Evolutionary conservation across 2,113 vertebrate genomes (phyloP), one percentile per base, ranked within the genome.

Genomic region (Machaerirhynchus nigripectus): DNA sequence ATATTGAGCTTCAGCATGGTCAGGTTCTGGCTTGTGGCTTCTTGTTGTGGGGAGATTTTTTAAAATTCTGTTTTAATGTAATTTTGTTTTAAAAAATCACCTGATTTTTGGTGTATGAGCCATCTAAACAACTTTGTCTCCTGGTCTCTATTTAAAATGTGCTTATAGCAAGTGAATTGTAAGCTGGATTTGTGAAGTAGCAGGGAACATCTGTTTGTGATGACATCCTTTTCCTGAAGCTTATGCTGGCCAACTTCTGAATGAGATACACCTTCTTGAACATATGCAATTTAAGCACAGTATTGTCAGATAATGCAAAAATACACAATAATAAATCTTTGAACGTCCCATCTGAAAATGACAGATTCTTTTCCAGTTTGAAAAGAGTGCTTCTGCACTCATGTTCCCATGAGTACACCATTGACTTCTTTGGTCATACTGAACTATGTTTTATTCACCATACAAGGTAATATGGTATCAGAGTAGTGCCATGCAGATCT

Each of bases 161-260:
- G 63, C 39, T 78, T 63, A 47, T 42, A 84, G 23, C 27, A 84
- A 84, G 44, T 77, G 52, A 93, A 57, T 68, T 69, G 13, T 65
- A 92, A 86, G 42, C 15, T 70, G 75, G 11, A 59, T 95, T 93
- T 94, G 59, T 73, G n/a, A 90, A 71, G 14, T 77, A 95, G 89
- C 71, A 87, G 57, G 65, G 35, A 56, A 95, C 69, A 61, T 46
- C 63, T 91, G 24, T n/a, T 61, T 69, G 80, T 5, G 28, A 18
- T 67, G 22, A 17, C 39, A 71, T 79, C 9, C 42, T 79, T 94
- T 73, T 76, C 22, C 60, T 84, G 46, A 76, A 78, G 57, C 23
- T 60, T 47, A 59, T 28, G 26, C 22, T 10, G 2, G 11, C 28
- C 31, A n/a, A 11, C 10, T 95, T 82, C 42, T 68, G 46, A 57